A percentile compares a stretch with the other conserved stretches of the same genome.
Conservation (phyloP, 2,888 invertebrate genomes). For the Eupithecia pulchellata region DNA sequence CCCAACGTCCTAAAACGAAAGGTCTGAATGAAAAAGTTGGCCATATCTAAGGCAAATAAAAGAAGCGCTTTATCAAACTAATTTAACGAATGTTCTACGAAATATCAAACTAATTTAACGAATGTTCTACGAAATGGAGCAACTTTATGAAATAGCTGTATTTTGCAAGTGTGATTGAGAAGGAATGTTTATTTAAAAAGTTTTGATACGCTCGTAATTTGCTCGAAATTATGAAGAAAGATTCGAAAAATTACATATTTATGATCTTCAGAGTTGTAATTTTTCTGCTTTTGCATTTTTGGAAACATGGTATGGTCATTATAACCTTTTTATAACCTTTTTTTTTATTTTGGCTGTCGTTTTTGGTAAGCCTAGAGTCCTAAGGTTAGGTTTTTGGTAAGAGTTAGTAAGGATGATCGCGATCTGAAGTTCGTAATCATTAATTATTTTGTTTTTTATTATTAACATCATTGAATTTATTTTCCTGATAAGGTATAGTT, state of each 20-base stretch:
- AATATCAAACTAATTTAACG: conserved; percentile 36
- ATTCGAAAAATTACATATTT: background rate
- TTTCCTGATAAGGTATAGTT: no score
- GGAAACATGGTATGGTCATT: background rate
- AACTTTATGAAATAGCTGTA: conserved; percentile 37
- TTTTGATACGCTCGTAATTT: conserved; percentile 31
- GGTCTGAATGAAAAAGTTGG: conserved; percentile 21
- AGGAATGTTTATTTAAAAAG: conserved; percentile 41
- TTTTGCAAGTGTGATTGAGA: conserved; percentile 32
- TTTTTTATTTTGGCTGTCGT: background rate
- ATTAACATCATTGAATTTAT: no score
- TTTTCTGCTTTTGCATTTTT: background rate
- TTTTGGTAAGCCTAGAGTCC: no score
- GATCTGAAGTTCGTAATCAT: no score
- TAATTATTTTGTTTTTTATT: no score
- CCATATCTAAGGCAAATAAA: conserved; percentile 24
- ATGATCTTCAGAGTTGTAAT: background rate
- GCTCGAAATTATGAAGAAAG: conserved; percentile 1
- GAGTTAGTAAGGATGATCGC: no score
- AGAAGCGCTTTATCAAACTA: conserved; percentile 36
- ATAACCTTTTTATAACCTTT: background rate
- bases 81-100: conserved; percentile 30
- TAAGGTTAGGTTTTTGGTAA: no score
- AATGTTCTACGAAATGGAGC: conserved; percentile 24
- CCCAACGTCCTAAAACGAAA: background rate